Evolutionary conservation across 2,113 vertebrate species (phyloP).

Genomic region (Coregonus clupeaformis): DNA sequence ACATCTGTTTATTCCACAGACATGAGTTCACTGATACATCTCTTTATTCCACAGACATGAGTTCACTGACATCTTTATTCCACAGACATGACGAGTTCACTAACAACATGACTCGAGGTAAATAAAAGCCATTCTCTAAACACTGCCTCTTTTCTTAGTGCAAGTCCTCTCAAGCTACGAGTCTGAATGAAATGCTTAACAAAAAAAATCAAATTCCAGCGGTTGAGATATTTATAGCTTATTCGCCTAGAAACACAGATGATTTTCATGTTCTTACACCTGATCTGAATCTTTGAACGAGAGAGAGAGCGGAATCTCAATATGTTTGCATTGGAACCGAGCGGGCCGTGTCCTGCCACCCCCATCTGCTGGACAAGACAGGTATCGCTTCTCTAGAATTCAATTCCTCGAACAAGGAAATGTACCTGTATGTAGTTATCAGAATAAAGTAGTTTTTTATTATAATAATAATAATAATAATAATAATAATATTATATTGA

Average conservation of each 20-base stretch:
- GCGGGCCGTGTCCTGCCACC: neutral
- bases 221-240: neutral
- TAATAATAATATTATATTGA: neutral
- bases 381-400: neutral
- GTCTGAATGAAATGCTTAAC: neutral
- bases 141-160: neutral
- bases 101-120: neutral
- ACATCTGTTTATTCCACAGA: neutral
- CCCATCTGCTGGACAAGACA: conserved; percentile 38
- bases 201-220: neutral
- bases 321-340: neutral
- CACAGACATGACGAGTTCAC: neutral
- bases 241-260: neutral
- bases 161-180: neutral
- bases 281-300: neutral
- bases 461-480: too few species aligned
- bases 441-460: neutral
- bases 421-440: neutral
- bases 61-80: neutral
- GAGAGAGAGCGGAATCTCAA: neutral
- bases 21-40: neutral
- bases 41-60: neutral
- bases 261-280: too few species aligned
- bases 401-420: neutral
- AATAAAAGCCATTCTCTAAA: neutral